phyloP scores from a whole-genome alignment of 2,888 invertebrate species.

The Ophraella communa region DNA sequence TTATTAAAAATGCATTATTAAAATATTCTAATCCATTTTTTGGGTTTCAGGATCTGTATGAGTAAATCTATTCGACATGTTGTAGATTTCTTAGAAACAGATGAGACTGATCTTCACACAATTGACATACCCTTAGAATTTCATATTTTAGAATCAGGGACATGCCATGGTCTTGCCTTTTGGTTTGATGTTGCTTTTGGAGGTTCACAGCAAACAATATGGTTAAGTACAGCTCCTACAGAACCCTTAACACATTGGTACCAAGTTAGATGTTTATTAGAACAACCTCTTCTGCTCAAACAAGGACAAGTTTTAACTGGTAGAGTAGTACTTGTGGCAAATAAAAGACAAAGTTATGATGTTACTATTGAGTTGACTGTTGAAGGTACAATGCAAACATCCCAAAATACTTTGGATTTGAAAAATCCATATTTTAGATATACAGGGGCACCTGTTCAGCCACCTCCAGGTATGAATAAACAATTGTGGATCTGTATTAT shows the following conservation, averaged over 20 bases:
- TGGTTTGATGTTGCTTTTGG: slow-evolving; percentile 99
- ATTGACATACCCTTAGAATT: slow-evolving; percentile 96
- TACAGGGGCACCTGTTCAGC: slow-evolving; percentile 89
- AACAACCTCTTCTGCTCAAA: slow-evolving; percentile 92
- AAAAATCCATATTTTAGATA: slow-evolving; percentile 99
- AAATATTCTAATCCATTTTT: slow-evolving; percentile 58
- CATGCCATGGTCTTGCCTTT: slow-evolving; percentile 96
- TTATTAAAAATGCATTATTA: no score
- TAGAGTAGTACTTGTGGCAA: slow-evolving; percentile 85
- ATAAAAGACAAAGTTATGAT: slow-evolving; percentile 98
- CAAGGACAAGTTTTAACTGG: slow-evolving; percentile 92
- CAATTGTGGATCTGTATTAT: background rate
- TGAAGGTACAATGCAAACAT: slow-evolving; percentile 85
- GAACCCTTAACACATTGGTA: slow-evolving; percentile 97
- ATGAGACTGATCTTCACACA: slow-evolving; percentile 91
- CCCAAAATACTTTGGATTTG: slow-evolving; percentile 91
- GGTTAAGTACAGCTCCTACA: slow-evolving; percentile 97
- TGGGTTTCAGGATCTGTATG: slow-evolving; percentile 96
- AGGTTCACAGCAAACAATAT: slow-evolving; percentile 87
- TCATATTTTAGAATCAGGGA: slow-evolving; percentile 89
- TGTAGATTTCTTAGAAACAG: slow-evolving; percentile 91
- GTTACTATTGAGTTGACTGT: slow-evolving; percentile 93
- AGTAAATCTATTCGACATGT: slow-evolving; percentile 91
- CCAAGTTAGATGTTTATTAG: slow-evolving; percentile 79
- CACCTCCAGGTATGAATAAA: slow-evolving; percentile 71